Evolutionary conservation across 2,113 vertebrate genomes (phyloP).

Genomic region (Chlamydotis undulata): DNA sequence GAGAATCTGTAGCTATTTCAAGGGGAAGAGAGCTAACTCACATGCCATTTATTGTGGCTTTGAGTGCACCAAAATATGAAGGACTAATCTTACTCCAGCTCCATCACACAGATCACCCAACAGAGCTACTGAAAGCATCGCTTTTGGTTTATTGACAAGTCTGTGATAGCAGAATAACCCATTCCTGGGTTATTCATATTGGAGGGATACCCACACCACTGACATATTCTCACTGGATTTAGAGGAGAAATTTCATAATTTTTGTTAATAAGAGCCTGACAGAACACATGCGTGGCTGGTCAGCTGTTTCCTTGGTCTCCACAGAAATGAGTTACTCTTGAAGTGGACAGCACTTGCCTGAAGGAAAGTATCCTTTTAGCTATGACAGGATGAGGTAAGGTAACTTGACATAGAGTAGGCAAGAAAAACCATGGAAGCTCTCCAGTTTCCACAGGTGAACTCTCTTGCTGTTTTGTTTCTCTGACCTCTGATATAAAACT

Average conservation of each 20-base stretch:
- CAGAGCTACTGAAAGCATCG: background rate
- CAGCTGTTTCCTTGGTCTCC: background rate
- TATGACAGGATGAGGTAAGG: background rate
- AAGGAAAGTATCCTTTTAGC: background rate
- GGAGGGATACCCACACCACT: background rate
- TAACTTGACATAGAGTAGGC: accelerated
- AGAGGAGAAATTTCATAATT: background rate
- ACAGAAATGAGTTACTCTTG: background rate
- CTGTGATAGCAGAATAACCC: background rate
- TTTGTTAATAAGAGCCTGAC: background rate
- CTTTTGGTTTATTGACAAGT: background rate
- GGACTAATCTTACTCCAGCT: slow-evolving; percentile 57
- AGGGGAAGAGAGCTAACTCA: slow-evolving; percentile 62
- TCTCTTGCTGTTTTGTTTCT: background rate
- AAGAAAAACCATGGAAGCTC: background rate
- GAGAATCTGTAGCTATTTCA: slow-evolving; percentile 70
- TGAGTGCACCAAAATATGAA: slow-evolving; percentile 49
- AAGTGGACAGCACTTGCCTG: background rate
- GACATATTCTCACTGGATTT: background rate
- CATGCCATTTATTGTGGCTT: slow-evolving; percentile 59
- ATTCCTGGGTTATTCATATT: background rate
- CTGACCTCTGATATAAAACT: background rate
- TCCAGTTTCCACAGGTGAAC: background rate
- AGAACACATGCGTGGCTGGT: background rate
- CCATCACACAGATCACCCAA: background rate